phyloP scores from a whole-genome alignment of 1,140 invertebrate genomes.

The Centruroides sculpturatus region DNA sequence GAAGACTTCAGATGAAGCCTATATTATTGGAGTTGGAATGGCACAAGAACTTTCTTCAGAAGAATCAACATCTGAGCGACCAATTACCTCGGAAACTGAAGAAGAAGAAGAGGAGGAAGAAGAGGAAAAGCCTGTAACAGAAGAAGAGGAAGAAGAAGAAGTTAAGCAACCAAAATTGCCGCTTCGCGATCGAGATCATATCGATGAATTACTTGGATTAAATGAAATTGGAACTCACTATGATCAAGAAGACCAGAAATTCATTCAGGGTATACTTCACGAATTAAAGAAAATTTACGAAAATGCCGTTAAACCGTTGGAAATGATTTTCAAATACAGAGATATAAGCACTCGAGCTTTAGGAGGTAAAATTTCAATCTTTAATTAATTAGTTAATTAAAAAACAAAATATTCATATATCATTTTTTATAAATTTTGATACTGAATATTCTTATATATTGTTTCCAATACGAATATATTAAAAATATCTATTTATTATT shows the following conservation, averaged over 20 bases:
- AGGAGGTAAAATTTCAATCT: constrained; percentile 1
- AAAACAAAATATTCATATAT: no score
- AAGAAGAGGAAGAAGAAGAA: constrained; percentile 8
- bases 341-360: constrained; percentile 67
- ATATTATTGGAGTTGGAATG: constrained; percentile 5
- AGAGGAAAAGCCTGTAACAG: background rate
- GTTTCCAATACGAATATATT: no score
- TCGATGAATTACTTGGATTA: constrained; percentile 60
- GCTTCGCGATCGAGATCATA: constrained; percentile 45
- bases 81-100: background rate
- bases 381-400: no score
- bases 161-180: background rate
- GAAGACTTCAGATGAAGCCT: constrained; percentile 3
- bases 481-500: no score
- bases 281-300: constrained; percentile 79
- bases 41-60: constrained; percentile 5
- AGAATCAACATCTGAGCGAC: constrained; percentile 1
- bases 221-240: constrained; percentile 42
- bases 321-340: constrained; percentile 76
- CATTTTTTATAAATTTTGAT: no score
- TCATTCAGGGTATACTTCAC: constrained; percentile 57
- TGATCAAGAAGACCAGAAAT: constrained; percentile 39
- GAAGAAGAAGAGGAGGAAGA: constrained; percentile 3
- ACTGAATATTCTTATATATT: no score
- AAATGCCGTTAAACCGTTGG: constrained; percentile 72